Evolutionary conservation across 37 sponge, comb jelly and placozoan genomes (phyloP).

Genomic region (Chondrilla cf. caribensis): DNA sequence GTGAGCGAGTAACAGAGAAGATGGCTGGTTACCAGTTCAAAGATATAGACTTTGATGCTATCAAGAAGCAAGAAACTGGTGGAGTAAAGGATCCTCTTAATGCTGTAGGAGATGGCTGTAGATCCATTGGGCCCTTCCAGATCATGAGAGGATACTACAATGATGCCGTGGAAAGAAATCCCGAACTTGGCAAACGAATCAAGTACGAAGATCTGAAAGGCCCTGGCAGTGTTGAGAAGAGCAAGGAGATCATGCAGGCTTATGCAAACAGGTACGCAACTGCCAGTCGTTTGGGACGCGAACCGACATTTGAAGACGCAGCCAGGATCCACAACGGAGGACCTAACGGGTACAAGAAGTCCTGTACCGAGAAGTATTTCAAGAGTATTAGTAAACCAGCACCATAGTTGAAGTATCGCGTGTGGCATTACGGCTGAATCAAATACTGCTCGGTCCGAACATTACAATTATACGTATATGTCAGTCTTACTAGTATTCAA

Average conservation of each 20-base stretch:
- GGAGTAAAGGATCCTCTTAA: background rate
- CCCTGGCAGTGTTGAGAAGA: background rate
- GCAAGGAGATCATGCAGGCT: conserved; percentile 5
- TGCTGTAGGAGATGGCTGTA: conserved; percentile 27
- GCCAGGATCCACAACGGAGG: conserved; percentile 22
- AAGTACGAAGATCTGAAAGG: conserved; percentile 25
- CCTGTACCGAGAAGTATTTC: no score
- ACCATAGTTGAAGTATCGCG: no score
- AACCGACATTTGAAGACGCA: conserved; percentile 7
- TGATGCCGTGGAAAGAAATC: conserved; percentile 28
- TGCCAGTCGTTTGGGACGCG: conserved; percentile 7
- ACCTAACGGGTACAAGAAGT: conserved; percentile 26
- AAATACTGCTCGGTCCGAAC: no score
- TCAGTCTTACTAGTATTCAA: no score
- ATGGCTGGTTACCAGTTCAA: background rate
- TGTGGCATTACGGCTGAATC: no score
- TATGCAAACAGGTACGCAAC: conserved; percentile 42
- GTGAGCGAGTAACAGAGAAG: no score
- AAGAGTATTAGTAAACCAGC: no score
- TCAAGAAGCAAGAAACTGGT: conserved; percentile 13
- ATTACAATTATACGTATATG: no score
- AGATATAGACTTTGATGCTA: conserved; percentile 3
- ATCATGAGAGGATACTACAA: conserved; percentile 38
- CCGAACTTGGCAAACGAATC: background rate
- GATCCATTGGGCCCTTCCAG: conserved; percentile 38